A percentile compares a stretch with the other conserved stretches of the same genome.
These are phyloP conservation scores for Harpalus rufipes DNA, from an alignment of 2,888 invertebrate species.

Conservation along the genomic window DNA sequence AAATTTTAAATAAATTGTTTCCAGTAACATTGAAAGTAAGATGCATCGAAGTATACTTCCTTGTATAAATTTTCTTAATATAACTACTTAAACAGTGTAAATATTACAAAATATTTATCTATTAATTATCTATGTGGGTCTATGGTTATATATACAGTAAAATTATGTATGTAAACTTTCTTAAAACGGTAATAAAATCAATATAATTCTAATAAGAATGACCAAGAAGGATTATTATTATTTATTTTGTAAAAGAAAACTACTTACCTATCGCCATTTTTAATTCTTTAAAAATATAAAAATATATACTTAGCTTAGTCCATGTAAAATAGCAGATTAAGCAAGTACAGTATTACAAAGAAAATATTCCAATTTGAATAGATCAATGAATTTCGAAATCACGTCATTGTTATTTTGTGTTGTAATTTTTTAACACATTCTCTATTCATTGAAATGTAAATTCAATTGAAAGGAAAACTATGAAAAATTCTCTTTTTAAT, in stretches of 20 bases:
- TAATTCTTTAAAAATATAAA: no score
- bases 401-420: background rate
- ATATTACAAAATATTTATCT: constrained; percentile 22
- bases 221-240: constrained; percentile 4
- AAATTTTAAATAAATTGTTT: constrained; percentile 44
- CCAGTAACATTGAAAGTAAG: constrained; percentile 14
- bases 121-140: constrained; percentile 22
- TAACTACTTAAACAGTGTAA: background rate
- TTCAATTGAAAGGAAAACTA: constrained; percentile 28
- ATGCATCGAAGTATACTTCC: constrained; percentile 21
- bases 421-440: background rate
- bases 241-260: no score
- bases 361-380: constrained; percentile 26
- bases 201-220: constrained; percentile 23
- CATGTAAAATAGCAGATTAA: no score
- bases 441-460: constrained; percentile 16
- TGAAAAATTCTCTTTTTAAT: constrained; percentile 5
- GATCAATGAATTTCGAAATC: background rate
- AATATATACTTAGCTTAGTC: no score
- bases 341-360: background rate
- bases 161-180: background rate
- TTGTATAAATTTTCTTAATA: constrained; percentile 17
- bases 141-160: constrained; percentile 3
- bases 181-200: constrained; percentile 9
- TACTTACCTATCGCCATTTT: no score